phyloP scores from a whole-genome alignment of 2,113 vertebrate species.

The Bos javanicus region DNA sequence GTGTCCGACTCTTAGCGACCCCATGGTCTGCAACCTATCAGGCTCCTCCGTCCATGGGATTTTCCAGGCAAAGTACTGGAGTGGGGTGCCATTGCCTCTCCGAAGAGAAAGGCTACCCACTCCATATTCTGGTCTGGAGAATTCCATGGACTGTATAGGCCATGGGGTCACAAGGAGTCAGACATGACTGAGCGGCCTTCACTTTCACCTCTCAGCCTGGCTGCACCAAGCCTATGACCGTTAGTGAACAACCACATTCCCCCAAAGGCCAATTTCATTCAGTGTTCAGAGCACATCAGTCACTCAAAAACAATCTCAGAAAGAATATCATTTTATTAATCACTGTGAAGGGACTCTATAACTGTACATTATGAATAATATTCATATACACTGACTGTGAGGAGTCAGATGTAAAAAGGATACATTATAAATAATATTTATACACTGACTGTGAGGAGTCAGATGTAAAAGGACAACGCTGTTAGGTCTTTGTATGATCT shows the following conservation, averaged over 20 bases:
- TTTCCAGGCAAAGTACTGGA: no score
- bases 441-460: background rate
- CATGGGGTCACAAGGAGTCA: background rate
- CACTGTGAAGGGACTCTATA: background rate
- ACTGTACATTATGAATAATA: no score
- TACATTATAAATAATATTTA: no score
- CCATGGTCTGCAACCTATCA: no score
- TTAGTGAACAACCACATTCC: no score
- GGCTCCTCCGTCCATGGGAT: no score
- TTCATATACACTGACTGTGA: no score
- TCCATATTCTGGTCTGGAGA: background rate
- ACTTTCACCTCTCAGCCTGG: background rate
- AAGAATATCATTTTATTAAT: background rate
- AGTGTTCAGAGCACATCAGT: background rate
- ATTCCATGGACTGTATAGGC: no score
- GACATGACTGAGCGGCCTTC: fast-evolving
- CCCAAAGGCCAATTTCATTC: background rate
- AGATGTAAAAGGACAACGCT: background rate
- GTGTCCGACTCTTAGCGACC: no score
- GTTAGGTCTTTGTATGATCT: background rate
- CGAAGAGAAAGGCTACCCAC: background rate
- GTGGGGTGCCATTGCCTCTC: no score
- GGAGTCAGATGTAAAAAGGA: no score
- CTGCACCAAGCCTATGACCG: fast-evolving
- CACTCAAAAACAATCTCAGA: background rate